These are phyloP conservation scores for Rhagium mordax DNA, from an alignment of 2,888 invertebrate genomes.

Conservation along the genomic window DNA sequence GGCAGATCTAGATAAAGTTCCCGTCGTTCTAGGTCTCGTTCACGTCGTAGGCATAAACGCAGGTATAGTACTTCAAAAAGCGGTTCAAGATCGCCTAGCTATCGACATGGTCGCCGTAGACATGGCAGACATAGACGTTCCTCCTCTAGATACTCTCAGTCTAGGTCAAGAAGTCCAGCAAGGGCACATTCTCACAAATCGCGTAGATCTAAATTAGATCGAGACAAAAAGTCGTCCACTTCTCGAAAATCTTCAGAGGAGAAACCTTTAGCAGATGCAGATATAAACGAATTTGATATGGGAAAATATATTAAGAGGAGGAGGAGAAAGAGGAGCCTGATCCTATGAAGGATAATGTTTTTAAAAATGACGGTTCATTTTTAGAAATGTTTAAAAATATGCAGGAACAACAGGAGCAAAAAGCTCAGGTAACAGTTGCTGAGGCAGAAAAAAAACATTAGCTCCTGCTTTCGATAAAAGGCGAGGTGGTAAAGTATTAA, in stretches of 20 bases:
- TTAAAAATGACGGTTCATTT: conserved; percentile 93
- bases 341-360: conserved; percentile 70
- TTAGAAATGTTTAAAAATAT: conserved; percentile 93
- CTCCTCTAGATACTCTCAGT: conserved; percentile 39
- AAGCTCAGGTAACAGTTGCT: conserved; percentile 59
- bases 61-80: conserved; percentile 48
- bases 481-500: conserved; percentile 88
- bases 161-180: conserved; percentile 52
- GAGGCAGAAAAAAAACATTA: conserved; percentile 69
- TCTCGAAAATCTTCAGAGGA: conserved; percentile 33
- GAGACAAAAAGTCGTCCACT: conserved; percentile 17
- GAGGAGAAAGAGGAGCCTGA: conserved; percentile 60
- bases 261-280: conserved; percentile 41
- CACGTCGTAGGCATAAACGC: conserved; percentile 49
- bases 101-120: conserved; percentile 39
- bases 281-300: conserved; percentile 52
- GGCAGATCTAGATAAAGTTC: conserved; percentile 52
- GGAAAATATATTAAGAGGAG: conserved; percentile 56
- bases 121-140: conserved; percentile 43
- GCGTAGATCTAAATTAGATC: conserved; percentile 18
- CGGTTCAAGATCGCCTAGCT: conserved; percentile 41
- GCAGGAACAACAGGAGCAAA: conserved; percentile 77
- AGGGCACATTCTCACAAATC: conserved; percentile 38
- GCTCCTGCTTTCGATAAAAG: conserved; percentile 82
- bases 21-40: conserved; percentile 48